Percentiles rank a stretch among this genome's conserved stretches.
These are phyloP conservation scores for human DNA, from an alignment of 2,113 vertebrate genomes.

Conservation along the genomic window GRCh38 chr2:44184501-44185000, in stretches of 20 bases:
- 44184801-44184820: conserved; percentile 16
- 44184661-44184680: not conserved
- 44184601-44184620: not conserved
- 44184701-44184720: not conserved
- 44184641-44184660: not conserved
- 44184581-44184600: not conserved
- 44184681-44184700: not conserved
- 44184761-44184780: not conserved
- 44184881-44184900: not conserved
- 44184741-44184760: not conserved
- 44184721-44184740: not conserved
- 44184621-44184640: not conserved
- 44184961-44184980: not conserved
- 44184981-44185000: not conserved
- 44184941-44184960: not conserved
- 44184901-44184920: not conserved
- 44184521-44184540: not conserved
- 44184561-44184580: not conserved
- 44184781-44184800: not conserved
- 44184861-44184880: not conserved
- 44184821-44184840: not conserved
- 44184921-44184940: not conserved
- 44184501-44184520: not conserved
- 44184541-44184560: not conserved
- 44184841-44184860: not conserved